Evolutionary conservation across 2,797 vertebrate genomes (phyloP), one percentile per base, ranked within the genome.

Genomic region (Schizopygopsis pylzovi): DNA sequence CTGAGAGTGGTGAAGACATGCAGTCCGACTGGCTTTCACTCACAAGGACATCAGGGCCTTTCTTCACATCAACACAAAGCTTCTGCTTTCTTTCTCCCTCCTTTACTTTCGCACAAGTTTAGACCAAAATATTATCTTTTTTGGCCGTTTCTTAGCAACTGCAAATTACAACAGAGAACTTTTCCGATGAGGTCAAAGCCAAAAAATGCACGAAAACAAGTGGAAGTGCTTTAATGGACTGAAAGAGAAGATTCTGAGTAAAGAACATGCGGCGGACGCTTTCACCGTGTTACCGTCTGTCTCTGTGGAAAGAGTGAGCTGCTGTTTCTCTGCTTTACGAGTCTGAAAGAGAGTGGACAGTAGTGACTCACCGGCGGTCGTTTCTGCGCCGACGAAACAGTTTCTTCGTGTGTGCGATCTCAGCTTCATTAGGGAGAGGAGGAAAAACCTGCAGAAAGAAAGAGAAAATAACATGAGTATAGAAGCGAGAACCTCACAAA

Each of bases 321-420:
- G 84, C 76, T 61, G 83, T 79, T 65, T 82, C 81, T 85, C 77
- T 41, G 37, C 28, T 52, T 73, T 75, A 73, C 56, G 63, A 70
- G 41, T 63, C 25, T 56, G 63, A 59, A 10, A 1, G 25, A n/a
- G 41, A 37, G 39, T 15, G 6, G 3, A 15, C 33, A 18, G 82
- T 10, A 47, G 56, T 12, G 75, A 90, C 89, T 94, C 95, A 99
- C 98, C 98, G 96, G 84, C 98, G 96, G 91, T 99, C 98, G 4
- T 96, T 98, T 89, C 96, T 96, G 88, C 95, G 96, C 89, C 98
- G 96, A 86, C 98, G 95, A 94, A 99, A 99, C 52, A 99, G 93
- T 88, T 99, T 99, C 97, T 99, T 99, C 90, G 98, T 98, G 90
- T 98, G 97, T 43, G 97, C 97, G 0, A 99, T 98, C 95, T 99